These are phyloP conservation scores for Eleginops maclovinus DNA, from an alignment of 2,113 vertebrate species.

Conservation along the genomic window DNA sequence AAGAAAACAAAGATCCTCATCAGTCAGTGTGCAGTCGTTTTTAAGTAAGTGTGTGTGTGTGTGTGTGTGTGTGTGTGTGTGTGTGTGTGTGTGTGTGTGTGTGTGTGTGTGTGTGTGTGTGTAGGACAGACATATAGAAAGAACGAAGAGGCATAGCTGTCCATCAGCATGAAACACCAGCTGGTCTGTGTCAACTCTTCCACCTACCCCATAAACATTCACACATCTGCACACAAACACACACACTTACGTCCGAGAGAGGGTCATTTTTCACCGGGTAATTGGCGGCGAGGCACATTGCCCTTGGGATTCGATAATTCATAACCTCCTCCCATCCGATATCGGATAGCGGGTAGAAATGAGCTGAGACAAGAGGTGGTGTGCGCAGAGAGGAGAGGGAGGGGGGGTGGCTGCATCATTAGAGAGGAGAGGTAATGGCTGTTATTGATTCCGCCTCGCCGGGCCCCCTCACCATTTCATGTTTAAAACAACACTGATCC, in stretches of 20 bases:
- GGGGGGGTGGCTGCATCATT: constrained; percentile 77
- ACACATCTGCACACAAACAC: constrained; percentile 24
- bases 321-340: constrained; percentile 85
- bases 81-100: not conserved
- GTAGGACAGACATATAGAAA: constrained; percentile 10
- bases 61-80: not conserved
- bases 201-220: constrained; percentile 34
- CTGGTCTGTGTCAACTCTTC: constrained; percentile 68
- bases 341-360: constrained; percentile 81
- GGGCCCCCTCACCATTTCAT: constrained; percentile 83
- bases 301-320: constrained; percentile 86
- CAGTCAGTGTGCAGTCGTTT: constrained; percentile 28
- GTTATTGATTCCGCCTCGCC: constrained; percentile 83
- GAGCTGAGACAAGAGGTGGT: constrained; percentile 75
- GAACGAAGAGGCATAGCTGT: constrained; percentile 35
- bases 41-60: not conserved
- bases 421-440: constrained; percentile 84
- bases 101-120: constrained; percentile 9
- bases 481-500: constrained; percentile 88
- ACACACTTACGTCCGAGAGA: constrained; percentile 54
- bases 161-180: constrained; percentile 61
- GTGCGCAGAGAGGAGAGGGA: constrained; percentile 30
- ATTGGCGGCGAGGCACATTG: constrained; percentile 81
- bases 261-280: constrained; percentile 83
- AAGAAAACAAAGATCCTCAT: constrained; percentile 19